Evolutionary conservation across 2,797 vertebrate species (phyloP).

Genomic region (Ficedula albicollis): DNA sequence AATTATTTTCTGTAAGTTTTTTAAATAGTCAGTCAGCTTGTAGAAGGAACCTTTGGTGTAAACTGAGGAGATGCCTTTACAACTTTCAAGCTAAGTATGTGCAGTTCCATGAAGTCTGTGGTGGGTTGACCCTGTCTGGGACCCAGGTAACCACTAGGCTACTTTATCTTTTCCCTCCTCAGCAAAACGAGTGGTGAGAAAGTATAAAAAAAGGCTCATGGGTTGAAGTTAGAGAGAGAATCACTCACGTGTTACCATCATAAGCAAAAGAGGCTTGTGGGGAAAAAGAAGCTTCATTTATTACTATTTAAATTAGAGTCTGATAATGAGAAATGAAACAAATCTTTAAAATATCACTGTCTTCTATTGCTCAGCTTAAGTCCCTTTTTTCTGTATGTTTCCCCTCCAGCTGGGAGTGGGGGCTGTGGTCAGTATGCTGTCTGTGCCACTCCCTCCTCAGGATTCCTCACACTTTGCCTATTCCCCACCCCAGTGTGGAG

Average conservation of each 20-base stretch:
- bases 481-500: not conserved
- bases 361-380: not conserved
- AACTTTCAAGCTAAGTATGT: not conserved
- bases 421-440: accelerated
- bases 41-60: not conserved
- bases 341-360: not conserved
- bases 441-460: not conserved
- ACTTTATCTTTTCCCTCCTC: not conserved
- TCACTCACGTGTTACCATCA: not conserved
- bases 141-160: not conserved
- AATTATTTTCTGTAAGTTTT: not conserved
- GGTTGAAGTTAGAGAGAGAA: not conserved
- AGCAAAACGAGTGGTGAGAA: not conserved
- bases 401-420: not conserved
- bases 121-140: not conserved
- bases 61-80: not conserved
- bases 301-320: not conserved
- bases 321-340: not conserved
- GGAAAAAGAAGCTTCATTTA: not conserved
- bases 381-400: not conserved
- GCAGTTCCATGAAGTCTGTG: not conserved
- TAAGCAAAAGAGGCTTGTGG: accelerated
- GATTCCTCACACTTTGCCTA: not conserved
- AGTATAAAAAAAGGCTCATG: not conserved
- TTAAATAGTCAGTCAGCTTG: not conserved